These are phyloP conservation scores for Adrianichthys oophorus DNA, from an alignment of 2,797 vertebrate species.

Conservation along the genomic window DNA sequence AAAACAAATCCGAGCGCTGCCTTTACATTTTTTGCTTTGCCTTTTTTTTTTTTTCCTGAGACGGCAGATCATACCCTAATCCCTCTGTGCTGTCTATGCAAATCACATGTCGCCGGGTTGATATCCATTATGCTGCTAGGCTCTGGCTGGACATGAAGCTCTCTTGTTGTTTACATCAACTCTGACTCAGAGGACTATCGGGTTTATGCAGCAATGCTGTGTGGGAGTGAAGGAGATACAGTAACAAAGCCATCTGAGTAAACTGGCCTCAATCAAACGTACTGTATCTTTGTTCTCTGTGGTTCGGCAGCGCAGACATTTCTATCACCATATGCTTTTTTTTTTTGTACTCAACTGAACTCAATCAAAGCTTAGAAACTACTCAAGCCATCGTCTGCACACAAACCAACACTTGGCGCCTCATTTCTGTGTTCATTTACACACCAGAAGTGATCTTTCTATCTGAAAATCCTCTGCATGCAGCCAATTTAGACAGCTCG, in stretches of 20 bases:
- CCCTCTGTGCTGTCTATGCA: constrained; percentile 70
- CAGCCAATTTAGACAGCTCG: constrained; percentile 31
- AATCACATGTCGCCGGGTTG: constrained; percentile 65
- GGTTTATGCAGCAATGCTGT: constrained; percentile 54
- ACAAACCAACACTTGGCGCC: constrained; percentile 17
- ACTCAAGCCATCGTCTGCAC: constrained; percentile 9
- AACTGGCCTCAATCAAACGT: constrained; percentile 46
- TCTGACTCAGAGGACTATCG: constrained; percentile 65
- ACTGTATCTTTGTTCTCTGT: constrained; percentile 27
- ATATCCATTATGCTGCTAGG: constrained; percentile 61
- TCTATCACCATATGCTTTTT: constrained; percentile 10
- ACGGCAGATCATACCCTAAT: constrained; percentile 69
- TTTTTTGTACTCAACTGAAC: constrained; percentile 10
- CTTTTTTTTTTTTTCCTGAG: constrained; percentile 30
- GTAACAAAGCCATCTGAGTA: constrained; percentile 50
- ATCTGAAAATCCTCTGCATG: constrained; percentile 26
- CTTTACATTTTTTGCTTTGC: constrained; percentile 33
- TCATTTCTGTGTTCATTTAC: neutral
- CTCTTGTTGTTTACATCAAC: constrained; percentile 59
- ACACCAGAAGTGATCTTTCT: constrained; percentile 8
- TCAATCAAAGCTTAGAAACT: constrained; percentile 32
- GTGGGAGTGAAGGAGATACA: constrained; percentile 64
- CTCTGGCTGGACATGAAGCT: constrained; percentile 68
- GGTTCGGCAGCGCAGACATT: constrained; percentile 23
- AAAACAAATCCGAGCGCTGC: constrained; percentile 66